Evolutionary conservation across 1,140 invertebrate species (phyloP).

Genomic region (Halictus rubicundus): DNA sequence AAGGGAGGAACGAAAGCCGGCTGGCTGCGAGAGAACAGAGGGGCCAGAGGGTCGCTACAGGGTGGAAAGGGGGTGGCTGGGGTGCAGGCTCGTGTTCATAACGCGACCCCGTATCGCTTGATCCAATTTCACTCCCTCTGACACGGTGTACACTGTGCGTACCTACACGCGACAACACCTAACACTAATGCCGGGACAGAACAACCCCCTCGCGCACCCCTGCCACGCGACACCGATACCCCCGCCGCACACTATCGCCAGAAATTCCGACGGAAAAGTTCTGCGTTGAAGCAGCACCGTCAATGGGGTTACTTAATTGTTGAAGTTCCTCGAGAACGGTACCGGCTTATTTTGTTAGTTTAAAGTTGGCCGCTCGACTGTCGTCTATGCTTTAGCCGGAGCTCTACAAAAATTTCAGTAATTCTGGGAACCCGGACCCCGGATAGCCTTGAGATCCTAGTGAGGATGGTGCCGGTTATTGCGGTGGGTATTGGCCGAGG

Average conservation of each 20-base stretch:
- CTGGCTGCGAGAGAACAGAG: too few species aligned
- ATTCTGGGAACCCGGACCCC: too few species aligned
- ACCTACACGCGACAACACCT: constrained; percentile 50
- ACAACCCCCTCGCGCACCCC: background rate
- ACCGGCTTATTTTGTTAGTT: too few species aligned
- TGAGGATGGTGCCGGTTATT: too few species aligned
- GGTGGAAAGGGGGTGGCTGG: constrained; percentile 35
- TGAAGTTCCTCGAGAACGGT: background rate
- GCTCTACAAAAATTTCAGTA: too few species aligned
- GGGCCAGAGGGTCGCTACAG: background rate
- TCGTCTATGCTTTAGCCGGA: too few species aligned
- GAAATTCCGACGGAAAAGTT: background rate
- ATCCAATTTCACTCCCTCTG: constrained; percentile 70
- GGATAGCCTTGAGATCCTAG: too few species aligned
- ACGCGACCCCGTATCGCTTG: constrained; percentile 69
- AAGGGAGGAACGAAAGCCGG: background rate
- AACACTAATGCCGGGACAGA: constrained; percentile 24
- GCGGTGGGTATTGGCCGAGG: too few species aligned
- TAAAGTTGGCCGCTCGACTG: too few species aligned
- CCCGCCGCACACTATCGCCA: background rate
- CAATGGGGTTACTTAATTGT: constrained; percentile 2
- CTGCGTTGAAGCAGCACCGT: background rate
- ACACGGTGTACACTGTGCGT: constrained; percentile 49
- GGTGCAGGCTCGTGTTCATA: constrained; percentile 61
- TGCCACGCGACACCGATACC: background rate